Percentiles rank a stretch among this genome's conserved stretches.
Conservation (phyloP, 2,888 invertebrate genomes). For the Coelopa pilipes region DNA sequence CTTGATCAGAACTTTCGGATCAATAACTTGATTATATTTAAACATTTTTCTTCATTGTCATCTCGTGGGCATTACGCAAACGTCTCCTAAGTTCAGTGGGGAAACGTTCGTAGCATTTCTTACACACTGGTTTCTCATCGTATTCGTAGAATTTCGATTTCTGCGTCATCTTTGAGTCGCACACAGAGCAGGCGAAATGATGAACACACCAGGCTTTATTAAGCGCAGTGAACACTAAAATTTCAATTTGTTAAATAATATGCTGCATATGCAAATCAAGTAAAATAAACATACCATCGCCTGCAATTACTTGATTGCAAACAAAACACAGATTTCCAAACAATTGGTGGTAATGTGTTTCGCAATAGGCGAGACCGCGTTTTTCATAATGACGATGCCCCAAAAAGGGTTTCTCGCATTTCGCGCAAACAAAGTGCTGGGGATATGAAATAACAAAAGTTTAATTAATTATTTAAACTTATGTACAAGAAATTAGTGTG, state of each 20-base stretch:
- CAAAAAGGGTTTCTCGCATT: slow-evolving; percentile 99
- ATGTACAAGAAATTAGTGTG: neutral
- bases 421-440: slow-evolving; percentile 98
- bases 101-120: slow-evolving; percentile 97
- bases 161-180: slow-evolving; percentile 95
- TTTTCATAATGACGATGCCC: slow-evolving; percentile 99
- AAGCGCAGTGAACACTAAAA: slow-evolving; percentile 92
- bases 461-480: neutral
- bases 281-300: slow-evolving; percentile 81
- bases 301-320: slow-evolving; percentile 97
- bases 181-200: slow-evolving; percentile 97
- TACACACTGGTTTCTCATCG: slow-evolving; percentile 97
- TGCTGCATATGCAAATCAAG: slow-evolving; percentile 3
- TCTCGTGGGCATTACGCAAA: slow-evolving; percentile 88
- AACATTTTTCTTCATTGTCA: slow-evolving; percentile 72
- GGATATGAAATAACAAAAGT: slow-evolving; percentile 53
- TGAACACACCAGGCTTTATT: slow-evolving; percentile 99
- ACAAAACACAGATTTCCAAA: slow-evolving; percentile 99
- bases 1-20: slow-evolving; percentile 9
- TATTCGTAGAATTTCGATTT: slow-evolving; percentile 99
- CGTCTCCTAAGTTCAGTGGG: slow-evolving; percentile 93
- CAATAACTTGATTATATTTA: slow-evolving; percentile 17
- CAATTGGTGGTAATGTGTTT: slow-evolving; percentile 98
- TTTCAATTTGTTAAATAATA: slow-evolving; percentile 3
- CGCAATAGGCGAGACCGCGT: slow-evolving; percentile 98